phyloP scores from a whole-genome alignment of 2,888 invertebrate species.

The Chydorus sphaericus region DNA sequence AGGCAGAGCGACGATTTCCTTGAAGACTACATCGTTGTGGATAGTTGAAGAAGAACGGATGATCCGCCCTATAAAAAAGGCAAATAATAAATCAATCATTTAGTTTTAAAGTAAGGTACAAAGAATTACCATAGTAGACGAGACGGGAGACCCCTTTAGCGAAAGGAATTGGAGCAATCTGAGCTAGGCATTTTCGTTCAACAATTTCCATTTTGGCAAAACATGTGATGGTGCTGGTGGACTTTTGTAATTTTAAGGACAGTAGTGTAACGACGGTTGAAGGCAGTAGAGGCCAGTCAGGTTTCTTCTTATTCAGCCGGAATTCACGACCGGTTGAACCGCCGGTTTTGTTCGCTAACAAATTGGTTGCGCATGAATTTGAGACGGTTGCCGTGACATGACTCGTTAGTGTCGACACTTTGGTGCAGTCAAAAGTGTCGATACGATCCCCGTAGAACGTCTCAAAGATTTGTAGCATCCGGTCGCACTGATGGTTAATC shows the following conservation, averaged over 20 bases:
- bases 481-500: not conserved
- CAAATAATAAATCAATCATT: no score
- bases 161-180: not conserved
- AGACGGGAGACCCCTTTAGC: not conserved
- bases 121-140: not conserved
- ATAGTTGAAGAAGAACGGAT: not conserved
- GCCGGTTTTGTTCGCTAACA: not conserved
- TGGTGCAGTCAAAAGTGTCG: not conserved
- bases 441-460: not conserved
- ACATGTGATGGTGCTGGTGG: not conserved
- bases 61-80: no score
- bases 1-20: not conserved
- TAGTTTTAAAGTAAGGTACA: no score
- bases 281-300: not conserved
- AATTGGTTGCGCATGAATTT: not conserved
- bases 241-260: not conserved
- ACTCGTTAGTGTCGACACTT: not conserved
- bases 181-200: not conserved
- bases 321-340: no score
- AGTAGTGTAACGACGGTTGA: not conserved
- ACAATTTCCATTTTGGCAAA: not conserved
- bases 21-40: not conserved
- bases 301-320: not conserved
- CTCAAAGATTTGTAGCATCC: not conserved
- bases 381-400: not conserved